Evolutionary conservation across 1,140 invertebrate species (phyloP).

Genomic region (Meloidogyne hapla): DNA sequence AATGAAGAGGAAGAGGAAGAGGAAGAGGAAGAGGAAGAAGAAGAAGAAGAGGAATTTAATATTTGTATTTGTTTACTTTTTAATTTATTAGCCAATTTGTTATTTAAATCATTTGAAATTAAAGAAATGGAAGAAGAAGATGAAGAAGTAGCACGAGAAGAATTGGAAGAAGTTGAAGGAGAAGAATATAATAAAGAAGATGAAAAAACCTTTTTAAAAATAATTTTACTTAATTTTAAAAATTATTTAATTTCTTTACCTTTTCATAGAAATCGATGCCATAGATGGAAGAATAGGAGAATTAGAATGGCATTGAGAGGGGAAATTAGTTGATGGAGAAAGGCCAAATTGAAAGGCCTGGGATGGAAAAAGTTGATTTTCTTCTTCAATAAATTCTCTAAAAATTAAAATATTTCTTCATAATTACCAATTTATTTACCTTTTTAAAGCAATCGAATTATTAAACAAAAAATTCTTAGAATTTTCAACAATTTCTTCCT

Average conservation of each 20-base stretch:
- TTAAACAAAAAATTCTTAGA: not conserved
- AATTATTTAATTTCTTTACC: not conserved
- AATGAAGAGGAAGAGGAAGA: constrained; percentile 14
- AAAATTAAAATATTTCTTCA: not conserved
- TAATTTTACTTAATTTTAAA: not conserved
- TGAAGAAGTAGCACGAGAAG: not conserved
- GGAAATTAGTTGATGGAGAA: not conserved
- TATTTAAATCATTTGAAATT: too few species aligned
- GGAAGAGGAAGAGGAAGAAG: not conserved
- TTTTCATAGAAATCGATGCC: too few species aligned
- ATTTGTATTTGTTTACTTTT: too few species aligned
- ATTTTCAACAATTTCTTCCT: too few species aligned
- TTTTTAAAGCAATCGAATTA: not conserved
- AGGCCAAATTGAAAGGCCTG: not conserved
- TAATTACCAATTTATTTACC: not conserved
- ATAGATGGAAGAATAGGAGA: too few species aligned
- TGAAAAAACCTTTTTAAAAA: not conserved
- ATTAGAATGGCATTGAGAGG: not conserved
- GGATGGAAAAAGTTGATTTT: not conserved
- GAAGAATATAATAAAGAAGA: not conserved
- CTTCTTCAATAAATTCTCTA: not conserved
- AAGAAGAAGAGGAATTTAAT: not conserved
- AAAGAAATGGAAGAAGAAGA: not conserved
- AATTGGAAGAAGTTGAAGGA: not conserved
- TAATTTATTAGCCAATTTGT: too few species aligned